Base-by-base conservation (phyloP, 1,140 invertebrate genomes). In the Tetranychus cinnabarinus region DNA sequence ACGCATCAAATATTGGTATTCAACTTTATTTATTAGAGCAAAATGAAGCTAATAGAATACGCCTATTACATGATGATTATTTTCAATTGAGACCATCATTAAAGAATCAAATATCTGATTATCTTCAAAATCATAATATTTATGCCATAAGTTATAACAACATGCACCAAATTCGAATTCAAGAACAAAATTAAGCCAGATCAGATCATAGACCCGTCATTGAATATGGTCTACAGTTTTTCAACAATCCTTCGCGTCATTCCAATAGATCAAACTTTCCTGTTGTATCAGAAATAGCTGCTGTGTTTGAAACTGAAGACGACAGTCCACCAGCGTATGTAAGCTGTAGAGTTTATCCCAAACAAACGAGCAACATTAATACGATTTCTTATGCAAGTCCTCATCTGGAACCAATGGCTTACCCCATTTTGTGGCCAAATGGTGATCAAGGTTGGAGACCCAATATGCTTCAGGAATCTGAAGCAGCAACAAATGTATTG, bases 391-490 rank as follows among this genome's bases (percentile, higher is more conserved):
- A 42, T 42, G 4, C 10, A 10, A 35, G 23, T 23, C 15, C 37
- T 10, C 31, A 34, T 23, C 3, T 63, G 60, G 66, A 68, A 65
- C 70, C 65, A 35, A 56, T 69, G 15, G 31, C 50, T 34, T 69
- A 68, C 56, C 68, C 63, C 5, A 6, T 68, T 4, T 61, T 68
- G 33, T 63, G 66, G 35, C 59, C 50, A 23, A 23, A 42, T 4
- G 65, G 67, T 36, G 37, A 66, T 59, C 23, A 55, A 12, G 62
- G 59, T 47, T 68, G 56, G 33, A 36, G 15, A 15, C 3, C 23
- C 4, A 15, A 15, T 50, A 50, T 50, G 23, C 15, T 31, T 31
- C 48, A 42, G 4, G 48, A n/a, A 15, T 6, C 5, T 31, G 5
- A 5, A 15, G 48, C 23, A 6, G 15, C 13, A n/a, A 6, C 13